Percentiles rank a stretch among this genome's conserved stretches.
Evolutionary conservation across 2,113 vertebrate genomes (phyloP).

Genomic region (Pomatorhinus ruficollis): DNA sequence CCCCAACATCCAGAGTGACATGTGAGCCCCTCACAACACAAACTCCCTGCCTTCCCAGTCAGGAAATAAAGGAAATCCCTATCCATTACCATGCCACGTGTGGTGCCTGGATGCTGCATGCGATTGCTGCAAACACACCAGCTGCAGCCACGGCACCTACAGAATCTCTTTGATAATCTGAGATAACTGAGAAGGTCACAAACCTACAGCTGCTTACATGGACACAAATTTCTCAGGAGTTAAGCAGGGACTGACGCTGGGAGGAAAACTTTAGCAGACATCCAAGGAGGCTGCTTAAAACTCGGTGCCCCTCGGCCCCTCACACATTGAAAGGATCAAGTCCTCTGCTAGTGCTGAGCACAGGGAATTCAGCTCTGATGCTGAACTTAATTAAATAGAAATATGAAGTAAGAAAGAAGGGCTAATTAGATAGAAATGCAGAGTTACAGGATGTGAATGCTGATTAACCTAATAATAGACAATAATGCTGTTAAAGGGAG

Average conservation of each 20-base stretch:
- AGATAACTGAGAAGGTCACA: not conserved
- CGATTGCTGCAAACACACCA: not conserved
- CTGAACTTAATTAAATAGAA: conserved; percentile 66
- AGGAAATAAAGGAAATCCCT: not conserved
- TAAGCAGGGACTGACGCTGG: not conserved
- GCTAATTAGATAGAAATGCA: conserved; percentile 59
- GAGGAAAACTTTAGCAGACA: not conserved
- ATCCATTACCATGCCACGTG: accelerated
- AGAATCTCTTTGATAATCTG: not conserved
- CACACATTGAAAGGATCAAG: not conserved
- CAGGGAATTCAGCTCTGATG: conserved; percentile 30
- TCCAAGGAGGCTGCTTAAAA: not conserved
- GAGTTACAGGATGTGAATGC: conserved; percentile 58
- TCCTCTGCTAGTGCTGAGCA: conserved; percentile 16
- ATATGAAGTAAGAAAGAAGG: conserved; percentile 59
- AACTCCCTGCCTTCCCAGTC: not conserved
- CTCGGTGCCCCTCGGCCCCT: not conserved
- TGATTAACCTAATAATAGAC: conserved; percentile 71
- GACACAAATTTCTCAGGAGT: not conserved
- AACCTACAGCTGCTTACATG: not conserved
- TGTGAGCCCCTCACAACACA: not conserved
- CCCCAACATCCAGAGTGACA: accelerated
- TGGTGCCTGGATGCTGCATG: accelerated
- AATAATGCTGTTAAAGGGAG: conserved; percentile 44
- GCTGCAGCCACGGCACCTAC: accelerated